phyloP scores from a whole-genome alignment of 2,888 invertebrate genomes.

The Platycheirus rosarum region DNA sequence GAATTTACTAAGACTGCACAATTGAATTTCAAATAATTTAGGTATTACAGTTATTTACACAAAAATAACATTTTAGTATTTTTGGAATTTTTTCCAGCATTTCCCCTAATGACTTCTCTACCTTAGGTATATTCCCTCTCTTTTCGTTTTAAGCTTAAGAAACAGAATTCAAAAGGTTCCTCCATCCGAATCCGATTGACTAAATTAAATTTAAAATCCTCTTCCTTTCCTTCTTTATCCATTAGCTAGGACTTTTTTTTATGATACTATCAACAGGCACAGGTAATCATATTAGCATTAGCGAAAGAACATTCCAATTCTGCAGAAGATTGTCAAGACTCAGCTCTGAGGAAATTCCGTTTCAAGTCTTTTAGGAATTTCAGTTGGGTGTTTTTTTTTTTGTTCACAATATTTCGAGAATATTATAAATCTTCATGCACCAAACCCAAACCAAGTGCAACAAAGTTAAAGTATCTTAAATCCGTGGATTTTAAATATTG shows the following conservation, averaged over 20 bases:
- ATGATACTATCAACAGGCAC: conserved; percentile 13
- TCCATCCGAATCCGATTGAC: conserved; percentile 7
- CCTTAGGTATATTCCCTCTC: too few relatives aligned
- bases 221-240: conserved; percentile 4
- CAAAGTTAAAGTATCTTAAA: not conserved
- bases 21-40: too few relatives aligned
- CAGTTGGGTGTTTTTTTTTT: conserved; percentile 2
- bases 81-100: too few relatives aligned
- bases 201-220: conserved; percentile 19
- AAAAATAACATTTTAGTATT: too few relatives aligned
- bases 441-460: conserved; percentile 9
- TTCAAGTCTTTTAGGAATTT: conserved; percentile 1
- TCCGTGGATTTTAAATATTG: not conserved
- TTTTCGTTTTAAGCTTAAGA: too few relatives aligned
- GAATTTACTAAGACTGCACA: too few relatives aligned
- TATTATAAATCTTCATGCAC: not conserved
- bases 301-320: not conserved
- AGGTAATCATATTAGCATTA: conserved; percentile 37
- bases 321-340: conserved; percentile 12
- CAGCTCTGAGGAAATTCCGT: too few relatives aligned
- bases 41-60: too few relatives aligned
- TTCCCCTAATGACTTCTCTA: too few relatives aligned
- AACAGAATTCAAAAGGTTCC: too few relatives aligned
- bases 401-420: not conserved
- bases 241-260: conserved; percentile 19